A percentile compares a stretch with the other conserved stretches of the same genome.
phyloP scores from a whole-genome alignment of 2,888 invertebrate species.

The Aphidius colemani region DNA sequence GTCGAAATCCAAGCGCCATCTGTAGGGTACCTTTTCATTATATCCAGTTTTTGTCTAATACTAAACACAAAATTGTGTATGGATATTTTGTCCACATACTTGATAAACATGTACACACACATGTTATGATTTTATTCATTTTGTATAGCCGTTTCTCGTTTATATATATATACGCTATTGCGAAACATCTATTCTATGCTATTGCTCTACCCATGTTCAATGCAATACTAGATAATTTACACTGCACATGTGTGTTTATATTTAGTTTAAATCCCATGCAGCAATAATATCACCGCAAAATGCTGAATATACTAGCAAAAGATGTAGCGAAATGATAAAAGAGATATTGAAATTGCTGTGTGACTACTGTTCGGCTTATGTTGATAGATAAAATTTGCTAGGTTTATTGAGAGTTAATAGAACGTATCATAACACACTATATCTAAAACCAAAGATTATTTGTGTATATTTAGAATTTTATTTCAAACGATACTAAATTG shows the following conservation, averaged over 20 bases:
- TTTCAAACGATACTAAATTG: no score
- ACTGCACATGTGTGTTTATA: background rate
- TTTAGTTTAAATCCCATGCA: background rate
- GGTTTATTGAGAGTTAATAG: slow-evolving; percentile 18
- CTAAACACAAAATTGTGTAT: no score
- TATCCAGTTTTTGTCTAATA: slow-evolving; percentile 31
- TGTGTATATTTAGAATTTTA: no score
- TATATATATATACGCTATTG: background rate
- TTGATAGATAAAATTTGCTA: background rate
- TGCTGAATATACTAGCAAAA: slow-evolving; percentile 1
- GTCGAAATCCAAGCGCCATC: slow-evolving; percentile 53
- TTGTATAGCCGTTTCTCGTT: background rate
- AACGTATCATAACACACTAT: background rate
- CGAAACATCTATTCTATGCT: no score
- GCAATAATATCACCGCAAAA: slow-evolving; percentile 7
- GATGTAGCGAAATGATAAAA: slow-evolving; percentile 3
- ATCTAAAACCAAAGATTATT: no score
- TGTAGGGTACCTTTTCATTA: slow-evolving; percentile 57
- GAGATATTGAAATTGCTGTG: slow-evolving; percentile 13
- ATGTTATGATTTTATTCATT: background rate
- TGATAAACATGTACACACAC: slow-evolving; percentile 7
- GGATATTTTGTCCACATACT: slow-evolving; percentile 12
- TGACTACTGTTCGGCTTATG: slow-evolving; percentile 17
- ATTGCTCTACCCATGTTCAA: no score
- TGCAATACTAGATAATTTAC: no score